Evolutionary conservation across 2,797 vertebrate species (phyloP), one percentile per base, ranked within the genome.

Genomic region (Numenius phaeopus): DNA sequence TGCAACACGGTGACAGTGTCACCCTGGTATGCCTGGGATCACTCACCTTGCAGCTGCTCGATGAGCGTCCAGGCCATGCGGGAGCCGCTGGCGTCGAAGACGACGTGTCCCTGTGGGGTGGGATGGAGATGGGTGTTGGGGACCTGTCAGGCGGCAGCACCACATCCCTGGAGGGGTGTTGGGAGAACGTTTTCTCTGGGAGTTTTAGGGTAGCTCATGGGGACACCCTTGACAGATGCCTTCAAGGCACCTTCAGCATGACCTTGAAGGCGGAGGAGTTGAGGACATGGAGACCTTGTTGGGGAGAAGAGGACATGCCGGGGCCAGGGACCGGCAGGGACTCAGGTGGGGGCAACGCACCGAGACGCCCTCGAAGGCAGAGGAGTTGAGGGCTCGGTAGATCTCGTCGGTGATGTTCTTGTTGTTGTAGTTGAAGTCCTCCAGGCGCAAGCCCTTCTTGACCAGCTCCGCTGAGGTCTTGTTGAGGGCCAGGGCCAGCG

Each of bases 31-130:
- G 23, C 44, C 44, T 24, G 24, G 2, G 26, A 10, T 39, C 66
- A 24, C 98, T 94, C 95, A 99, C 99, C 99, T 98, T 99, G 99
- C 4, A 99, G 98, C 89, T 99, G 99, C 87, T 99, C 99, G 2
- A 99, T 99, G 40, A 99, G 99, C 5, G 99, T 99, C 99, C 99
- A 99, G 14, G 99, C 99, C 99, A 99, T 99, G 97, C 99, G 99
- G 89, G 99, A 99, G n/a, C 99, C 99, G 50, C 99, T 99, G 90
- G 99, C 99, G 26, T 99, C 99, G 64, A 99, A 99, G 94, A 99
- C 99, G 70, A 99, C 99, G 30, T 99, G 99, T 69, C 99, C 99
- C 99, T 99, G 96, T 30, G 46, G 32, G 42, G 71, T 9, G 40
- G 65, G 42, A 52, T 3, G 30, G 55, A 57, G 88, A 77, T 2